phyloP scores from a whole-genome alignment of 1,140 invertebrate species.

The Megalonaias nervosa region DNA sequence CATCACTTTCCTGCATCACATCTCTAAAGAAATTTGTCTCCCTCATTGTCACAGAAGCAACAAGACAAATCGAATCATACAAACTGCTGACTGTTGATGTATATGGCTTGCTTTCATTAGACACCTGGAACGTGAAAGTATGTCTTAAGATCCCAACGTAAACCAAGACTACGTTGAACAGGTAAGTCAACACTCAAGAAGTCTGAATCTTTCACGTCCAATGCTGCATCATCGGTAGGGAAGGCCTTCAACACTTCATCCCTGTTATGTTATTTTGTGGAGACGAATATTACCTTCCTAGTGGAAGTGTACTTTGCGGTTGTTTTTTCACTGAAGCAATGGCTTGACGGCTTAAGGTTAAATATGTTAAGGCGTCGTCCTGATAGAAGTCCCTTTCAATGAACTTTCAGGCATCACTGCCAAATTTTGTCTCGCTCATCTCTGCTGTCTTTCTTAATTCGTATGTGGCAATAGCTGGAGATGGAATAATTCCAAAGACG shows the following conservation, averaged over 20 bases:
- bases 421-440: too few relatives aligned
- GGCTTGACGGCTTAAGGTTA: background rate
- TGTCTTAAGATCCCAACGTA: constrained; percentile 10
- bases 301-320: constrained; percentile 3
- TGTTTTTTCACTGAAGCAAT: constrained; percentile 1
- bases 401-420: too few relatives aligned
- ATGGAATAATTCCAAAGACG: too few relatives aligned
- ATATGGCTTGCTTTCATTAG: constrained; percentile 19
- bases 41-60: constrained; percentile 33
- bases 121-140: constrained; percentile 14
- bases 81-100: constrained; percentile 34
- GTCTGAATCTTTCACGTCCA: constrained; percentile 13
- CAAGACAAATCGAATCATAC: constrained; percentile 17
- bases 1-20: constrained; percentile 30
- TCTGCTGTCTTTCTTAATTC: too few relatives aligned
- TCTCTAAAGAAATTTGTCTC: constrained; percentile 37
- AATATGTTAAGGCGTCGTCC: constrained; percentile 11
- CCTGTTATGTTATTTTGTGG: constrained; percentile 26
- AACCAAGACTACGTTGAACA: constrained; percentile 20
- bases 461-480: too few relatives aligned
- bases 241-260: too few relatives aligned
- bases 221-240: constrained; percentile 12
- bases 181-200: constrained; percentile 2
- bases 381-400: constrained; percentile 13
- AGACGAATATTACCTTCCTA: constrained; percentile 18